Evolutionary conservation across 2,797 vertebrate species (phyloP).

Genomic region (Brachyalestes nurse): DNA sequence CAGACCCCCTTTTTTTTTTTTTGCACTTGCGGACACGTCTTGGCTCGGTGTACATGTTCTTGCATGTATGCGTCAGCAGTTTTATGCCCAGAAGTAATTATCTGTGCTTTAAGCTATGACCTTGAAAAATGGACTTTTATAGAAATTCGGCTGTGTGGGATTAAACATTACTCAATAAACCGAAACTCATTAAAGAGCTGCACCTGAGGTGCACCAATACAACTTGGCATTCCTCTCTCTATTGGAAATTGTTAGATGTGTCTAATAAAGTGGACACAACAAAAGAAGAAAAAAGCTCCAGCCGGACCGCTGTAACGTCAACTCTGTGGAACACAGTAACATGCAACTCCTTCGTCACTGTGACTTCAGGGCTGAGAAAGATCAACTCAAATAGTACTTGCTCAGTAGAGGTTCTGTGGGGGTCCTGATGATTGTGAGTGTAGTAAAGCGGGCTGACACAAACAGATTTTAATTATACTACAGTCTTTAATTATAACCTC

Average conservation of each 20-base stretch:
- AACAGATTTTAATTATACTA: no score
- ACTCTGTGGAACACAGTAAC: no score
- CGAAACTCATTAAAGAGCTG: constrained; percentile 6
- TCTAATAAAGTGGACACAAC: neutral
- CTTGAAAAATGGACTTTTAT: constrained; percentile 2
- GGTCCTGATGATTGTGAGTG: no score
- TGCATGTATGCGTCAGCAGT: constrained; percentile 6
- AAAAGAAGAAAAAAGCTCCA: no score
- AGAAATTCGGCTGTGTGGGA: constrained; percentile 11
- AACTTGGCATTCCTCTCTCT: neutral
- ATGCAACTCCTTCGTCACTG: no score
- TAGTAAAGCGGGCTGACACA: no score
- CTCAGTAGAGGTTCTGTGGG: no score
- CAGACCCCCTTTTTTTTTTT: neutral
- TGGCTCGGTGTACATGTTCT: neutral
- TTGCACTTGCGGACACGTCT: neutral
- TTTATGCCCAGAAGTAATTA: constrained; percentile 9
- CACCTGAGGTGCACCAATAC: neutral
- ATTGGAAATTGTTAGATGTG: neutral
- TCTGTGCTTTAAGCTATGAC: neutral
- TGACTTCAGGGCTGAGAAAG: no score
- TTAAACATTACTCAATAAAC: constrained; percentile 8
- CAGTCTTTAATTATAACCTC: no score
- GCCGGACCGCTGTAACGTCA: no score
- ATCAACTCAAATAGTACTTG: no score